These are phyloP conservation scores for Crocodylus rhombifer DNA, from an alignment of 2,797 vertebrate genomes.

Conservation along the genomic window DNA sequence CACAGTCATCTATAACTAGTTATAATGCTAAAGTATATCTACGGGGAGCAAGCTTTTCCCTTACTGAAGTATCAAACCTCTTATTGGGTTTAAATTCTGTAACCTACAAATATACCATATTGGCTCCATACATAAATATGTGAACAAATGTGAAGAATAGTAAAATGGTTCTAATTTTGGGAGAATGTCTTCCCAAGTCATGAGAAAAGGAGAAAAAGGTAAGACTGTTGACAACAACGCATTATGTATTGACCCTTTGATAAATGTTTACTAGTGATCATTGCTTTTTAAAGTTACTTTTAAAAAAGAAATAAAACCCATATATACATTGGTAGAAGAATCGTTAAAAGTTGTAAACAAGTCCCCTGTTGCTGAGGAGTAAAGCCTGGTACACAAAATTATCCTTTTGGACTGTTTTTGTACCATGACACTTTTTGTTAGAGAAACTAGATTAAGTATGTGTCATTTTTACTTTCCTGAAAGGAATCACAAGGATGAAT, in stretches of 20 bases:
- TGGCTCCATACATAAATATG: fast-evolving
- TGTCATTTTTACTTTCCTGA: conserved; percentile 21
- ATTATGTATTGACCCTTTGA: background rate
- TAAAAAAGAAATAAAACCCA: background rate
- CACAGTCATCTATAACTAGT: background rate
- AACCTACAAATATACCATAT: background rate
- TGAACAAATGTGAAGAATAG: fast-evolving
- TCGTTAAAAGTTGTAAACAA: background rate
- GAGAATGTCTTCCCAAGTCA: fast-evolving
- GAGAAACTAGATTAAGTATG: conserved; percentile 2
- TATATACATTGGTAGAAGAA: background rate
- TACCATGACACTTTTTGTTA: background rate
- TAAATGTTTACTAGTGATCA: background rate
- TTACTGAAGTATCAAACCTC: background rate
- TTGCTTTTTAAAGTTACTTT: background rate
- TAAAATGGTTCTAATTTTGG: background rate
- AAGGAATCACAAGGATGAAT: background rate
- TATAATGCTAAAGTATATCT: background rate
- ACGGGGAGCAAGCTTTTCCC: background rate
- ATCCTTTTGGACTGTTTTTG: background rate
- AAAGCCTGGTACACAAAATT: background rate
- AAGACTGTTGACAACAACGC: fast-evolving
- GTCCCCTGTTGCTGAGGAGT: background rate
- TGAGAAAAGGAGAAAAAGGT: background rate
- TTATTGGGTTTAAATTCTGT: background rate